Percentiles rank a stretch among this genome's conserved stretches.
Conservation (phyloP, 2,113 vertebrate species). For the Acrocephalus kingi region DNA sequence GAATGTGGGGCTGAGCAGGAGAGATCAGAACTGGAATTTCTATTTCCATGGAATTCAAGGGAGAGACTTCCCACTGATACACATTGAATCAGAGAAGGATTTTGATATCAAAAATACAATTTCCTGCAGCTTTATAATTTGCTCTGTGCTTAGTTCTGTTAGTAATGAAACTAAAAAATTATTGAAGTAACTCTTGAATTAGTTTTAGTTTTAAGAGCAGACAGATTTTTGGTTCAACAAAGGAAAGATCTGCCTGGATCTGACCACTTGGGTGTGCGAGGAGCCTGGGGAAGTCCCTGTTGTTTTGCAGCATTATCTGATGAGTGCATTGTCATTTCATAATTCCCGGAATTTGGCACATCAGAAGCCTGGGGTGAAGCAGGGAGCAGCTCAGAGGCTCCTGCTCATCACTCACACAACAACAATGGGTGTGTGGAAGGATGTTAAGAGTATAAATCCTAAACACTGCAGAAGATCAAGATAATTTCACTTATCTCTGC, state of each 20-base stretch:
- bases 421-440: slow-evolving; percentile 37
- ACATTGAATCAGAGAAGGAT: neutral
- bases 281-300: neutral
- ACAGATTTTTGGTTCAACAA: neutral
- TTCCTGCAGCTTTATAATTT: neutral
- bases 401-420: slow-evolving; percentile 9
- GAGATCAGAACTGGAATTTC: neutral
- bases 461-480: slow-evolving; percentile 50
- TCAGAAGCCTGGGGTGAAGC: neutral
- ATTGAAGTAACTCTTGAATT: neutral
- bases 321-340: slow-evolving; percentile 44
- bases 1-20: neutral
- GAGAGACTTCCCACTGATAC: neutral
- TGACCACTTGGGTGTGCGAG: neutral
- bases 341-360: slow-evolving; percentile 59
- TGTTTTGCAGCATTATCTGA: slow-evolving; percentile 22
- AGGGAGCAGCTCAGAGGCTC: slow-evolving; percentile 8
- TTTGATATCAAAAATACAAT: neutral
- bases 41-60: neutral
- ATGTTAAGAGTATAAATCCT: slow-evolving; percentile 49
- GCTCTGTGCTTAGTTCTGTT: neutral
- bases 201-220: neutral
- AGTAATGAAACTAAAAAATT: neutral
- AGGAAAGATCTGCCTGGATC: neutral
- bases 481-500: slow-evolving; percentile 41